Evolutionary conservation across 2,113 vertebrate genomes (phyloP).

Genomic region (Dryoscopus gambensis): DNA sequence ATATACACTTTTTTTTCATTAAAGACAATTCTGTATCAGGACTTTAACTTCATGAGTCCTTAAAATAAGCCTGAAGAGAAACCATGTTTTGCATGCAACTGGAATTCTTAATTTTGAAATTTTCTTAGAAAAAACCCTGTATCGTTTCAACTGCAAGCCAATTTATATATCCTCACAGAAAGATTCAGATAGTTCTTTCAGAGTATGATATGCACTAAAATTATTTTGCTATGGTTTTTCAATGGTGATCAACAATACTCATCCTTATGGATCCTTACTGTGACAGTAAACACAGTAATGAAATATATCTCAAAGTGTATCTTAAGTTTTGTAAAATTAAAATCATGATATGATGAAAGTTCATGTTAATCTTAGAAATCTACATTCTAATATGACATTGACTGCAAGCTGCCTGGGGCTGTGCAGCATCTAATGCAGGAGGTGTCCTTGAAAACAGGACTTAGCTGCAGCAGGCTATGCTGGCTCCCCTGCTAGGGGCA

Average conservation of each 20-base stretch:
- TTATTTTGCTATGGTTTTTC: neutral
- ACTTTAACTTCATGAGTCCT: slow-evolving; percentile 65
- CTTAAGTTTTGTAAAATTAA: neutral
- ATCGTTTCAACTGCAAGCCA: neutral
- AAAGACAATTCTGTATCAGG: slow-evolving; percentile 41
- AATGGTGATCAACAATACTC: neutral
- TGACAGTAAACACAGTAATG: neutral
- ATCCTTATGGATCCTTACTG: neutral
- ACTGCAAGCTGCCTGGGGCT: too few relatives aligned
- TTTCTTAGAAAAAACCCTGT: neutral
- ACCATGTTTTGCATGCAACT: slow-evolving; percentile 29
- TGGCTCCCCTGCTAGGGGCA: too few relatives aligned
- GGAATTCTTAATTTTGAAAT: neutral
- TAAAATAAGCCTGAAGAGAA: slow-evolving; percentile 46
- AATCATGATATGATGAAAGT: neutral
- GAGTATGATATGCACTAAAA: neutral
- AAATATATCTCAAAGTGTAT: neutral
- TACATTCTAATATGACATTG: neutral
- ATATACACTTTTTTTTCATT: slow-evolving; percentile 13
- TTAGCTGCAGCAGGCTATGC: too few relatives aligned
- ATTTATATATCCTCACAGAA: neutral
- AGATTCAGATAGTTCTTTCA: neutral
- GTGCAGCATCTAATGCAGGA: too few relatives aligned
- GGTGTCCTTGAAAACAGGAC: too few relatives aligned
- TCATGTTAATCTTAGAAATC: neutral